Percentiles rank a stretch among this genome's conserved stretches.
Conservation (phyloP, 2,888 invertebrate species). For the Tuberolachnus salignus region DNA sequence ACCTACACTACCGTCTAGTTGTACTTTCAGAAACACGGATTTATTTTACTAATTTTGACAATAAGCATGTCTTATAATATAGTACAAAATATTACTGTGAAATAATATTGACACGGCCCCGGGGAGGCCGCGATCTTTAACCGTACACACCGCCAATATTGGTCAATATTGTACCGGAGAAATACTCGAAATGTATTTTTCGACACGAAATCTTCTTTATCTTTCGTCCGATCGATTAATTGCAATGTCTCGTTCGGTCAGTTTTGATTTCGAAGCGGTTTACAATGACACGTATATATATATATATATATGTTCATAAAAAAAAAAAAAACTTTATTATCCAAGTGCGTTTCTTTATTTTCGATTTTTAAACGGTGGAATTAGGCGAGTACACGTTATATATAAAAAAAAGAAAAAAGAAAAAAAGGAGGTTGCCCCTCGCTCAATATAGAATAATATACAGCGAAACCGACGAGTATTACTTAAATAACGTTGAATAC, state of each 20-base stretch:
- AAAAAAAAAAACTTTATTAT: neutral
- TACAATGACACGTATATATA: no score
- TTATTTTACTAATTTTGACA: neutral
- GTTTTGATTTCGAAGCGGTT: neutral
- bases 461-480: no score
- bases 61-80: neutral
- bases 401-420: no score
- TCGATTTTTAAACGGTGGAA: neutral
- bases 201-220: neutral
- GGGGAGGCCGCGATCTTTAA: no score
- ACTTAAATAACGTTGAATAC: no score
- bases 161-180: neutral
- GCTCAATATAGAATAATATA: no score
- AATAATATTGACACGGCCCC: no score
- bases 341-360: neutral
- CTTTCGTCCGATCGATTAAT: neutral
- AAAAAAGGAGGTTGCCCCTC: no score
- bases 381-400: neutral
- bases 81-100: neutral
- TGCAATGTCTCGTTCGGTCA: no score
- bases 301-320: neutral
- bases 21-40: neutral
- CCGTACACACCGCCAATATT: no score
- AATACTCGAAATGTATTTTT: conserved; percentile 11
- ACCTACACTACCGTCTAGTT: neutral